A percentile compares a stretch with the other conserved stretches of the same genome.
Evolutionary conservation across 2,888 invertebrate species (phyloP).

Genomic region (Bombyx huttoni): DNA sequence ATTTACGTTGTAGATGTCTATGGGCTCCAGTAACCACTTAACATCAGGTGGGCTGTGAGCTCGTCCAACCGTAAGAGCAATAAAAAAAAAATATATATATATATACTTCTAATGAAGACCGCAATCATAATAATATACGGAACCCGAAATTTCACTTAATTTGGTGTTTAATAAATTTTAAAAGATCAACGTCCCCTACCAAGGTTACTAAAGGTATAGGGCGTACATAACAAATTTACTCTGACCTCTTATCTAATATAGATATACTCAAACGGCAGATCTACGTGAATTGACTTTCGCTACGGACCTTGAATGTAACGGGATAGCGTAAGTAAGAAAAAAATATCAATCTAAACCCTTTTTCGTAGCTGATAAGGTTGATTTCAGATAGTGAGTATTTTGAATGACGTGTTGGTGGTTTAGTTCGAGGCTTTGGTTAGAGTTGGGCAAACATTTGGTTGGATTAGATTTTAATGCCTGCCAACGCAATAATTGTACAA

Average conservation of each 20-base stretch:
- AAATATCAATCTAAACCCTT: neutral
- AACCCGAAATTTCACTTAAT: constrained; percentile 2
- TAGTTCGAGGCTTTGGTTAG: too few species aligned
- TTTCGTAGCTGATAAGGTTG: neutral
- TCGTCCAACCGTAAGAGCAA: too few species aligned
- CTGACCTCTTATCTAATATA: neutral
- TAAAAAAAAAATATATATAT: too few species aligned
- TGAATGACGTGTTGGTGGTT: neutral
- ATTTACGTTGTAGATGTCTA: too few species aligned
- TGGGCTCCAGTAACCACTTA: too few species aligned
- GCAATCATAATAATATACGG: neutral
- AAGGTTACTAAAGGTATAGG: constrained; percentile 20
- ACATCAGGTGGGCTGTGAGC: too few species aligned
- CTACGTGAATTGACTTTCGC: neutral
- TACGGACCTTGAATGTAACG: neutral
- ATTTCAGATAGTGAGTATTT: neutral
- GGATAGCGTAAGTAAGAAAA: neutral
- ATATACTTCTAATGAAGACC: too few species aligned
- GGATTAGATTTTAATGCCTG: too few species aligned
- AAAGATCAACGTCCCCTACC: constrained; percentile 10
- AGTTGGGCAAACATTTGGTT: too few species aligned
- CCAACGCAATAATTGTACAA: too few species aligned
- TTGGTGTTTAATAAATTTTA: neutral
- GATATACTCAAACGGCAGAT: neutral
- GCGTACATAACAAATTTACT: constrained; percentile 7